phyloP scores from a whole-genome alignment of 2,888 invertebrate genomes.

The Idaea biselata region DNA sequence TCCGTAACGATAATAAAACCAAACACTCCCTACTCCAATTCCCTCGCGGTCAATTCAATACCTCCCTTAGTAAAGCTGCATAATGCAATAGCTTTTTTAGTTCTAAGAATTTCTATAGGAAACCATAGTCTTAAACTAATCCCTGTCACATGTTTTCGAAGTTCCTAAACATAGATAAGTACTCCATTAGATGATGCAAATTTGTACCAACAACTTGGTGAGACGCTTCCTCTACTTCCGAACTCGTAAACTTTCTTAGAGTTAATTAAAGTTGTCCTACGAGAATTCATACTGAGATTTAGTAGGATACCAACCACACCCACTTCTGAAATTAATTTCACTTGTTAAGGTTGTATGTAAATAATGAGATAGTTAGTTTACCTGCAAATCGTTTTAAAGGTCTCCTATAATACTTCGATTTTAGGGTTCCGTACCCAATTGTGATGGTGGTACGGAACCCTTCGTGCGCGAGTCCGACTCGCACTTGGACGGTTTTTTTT shows the following conservation, averaged over 20 bases:
- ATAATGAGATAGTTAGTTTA: constrained; percentile 24
- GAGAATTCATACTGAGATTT: constrained; percentile 54
- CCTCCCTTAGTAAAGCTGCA: too few relatives aligned
- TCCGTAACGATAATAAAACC: too few relatives aligned
- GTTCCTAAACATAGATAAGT: constrained; percentile 10
- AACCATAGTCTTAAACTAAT: background rate
- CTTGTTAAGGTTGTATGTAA: constrained; percentile 28
- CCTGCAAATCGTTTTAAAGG: constrained; percentile 13
- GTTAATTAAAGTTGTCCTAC: constrained; percentile 54
- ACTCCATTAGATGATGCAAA: constrained; percentile 5
- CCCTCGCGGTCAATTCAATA: too few relatives aligned
- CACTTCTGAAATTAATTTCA: constrained; percentile 53
- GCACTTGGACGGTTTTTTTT: too few relatives aligned
- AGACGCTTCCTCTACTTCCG: constrained; percentile 11
- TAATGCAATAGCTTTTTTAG: too few relatives aligned
- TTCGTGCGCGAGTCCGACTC: too few relatives aligned
- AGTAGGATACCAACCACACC: constrained; percentile 38
- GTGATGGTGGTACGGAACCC: too few relatives aligned
- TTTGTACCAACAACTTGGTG: constrained; percentile 10
- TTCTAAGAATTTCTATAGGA: too few relatives aligned
- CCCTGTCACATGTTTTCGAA: background rate
- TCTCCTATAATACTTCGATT: too few relatives aligned
- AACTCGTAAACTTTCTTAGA: constrained; percentile 27
- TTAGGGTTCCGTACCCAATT: too few relatives aligned
- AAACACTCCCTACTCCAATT: too few relatives aligned